Evolutionary conservation across 2,797 vertebrate genomes (phyloP).

Genomic region (Danio albolineatus): DNA sequence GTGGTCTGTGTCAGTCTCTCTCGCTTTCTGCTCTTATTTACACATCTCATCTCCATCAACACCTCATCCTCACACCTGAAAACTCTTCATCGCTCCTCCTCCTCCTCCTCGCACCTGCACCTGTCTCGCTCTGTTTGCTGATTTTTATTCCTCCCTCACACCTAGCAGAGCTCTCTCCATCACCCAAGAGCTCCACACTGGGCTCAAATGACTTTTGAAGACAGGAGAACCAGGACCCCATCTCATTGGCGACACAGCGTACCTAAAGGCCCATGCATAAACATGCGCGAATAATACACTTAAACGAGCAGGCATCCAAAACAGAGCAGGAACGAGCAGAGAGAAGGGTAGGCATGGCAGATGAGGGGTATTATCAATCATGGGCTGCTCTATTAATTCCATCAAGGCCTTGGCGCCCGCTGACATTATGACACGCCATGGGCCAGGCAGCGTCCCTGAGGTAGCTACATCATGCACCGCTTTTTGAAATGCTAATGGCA

Average conservation of each 20-base stretch:
- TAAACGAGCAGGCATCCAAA: conserved; percentile 51
- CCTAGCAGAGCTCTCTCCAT: conserved; percentile 12
- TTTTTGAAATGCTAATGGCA: conserved; percentile 87
- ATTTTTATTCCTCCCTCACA: conserved; percentile 36
- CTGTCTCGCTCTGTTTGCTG: conserved; percentile 19
- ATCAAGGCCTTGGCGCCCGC: conserved; percentile 75
- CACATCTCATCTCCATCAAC: conserved; percentile 49
- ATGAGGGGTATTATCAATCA: conserved; percentile 81
- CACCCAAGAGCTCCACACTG: conserved; percentile 28
- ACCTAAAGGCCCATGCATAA: conserved; percentile 60
- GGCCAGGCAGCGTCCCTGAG: conserved; percentile 74
- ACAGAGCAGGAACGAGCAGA: conserved; percentile 34
- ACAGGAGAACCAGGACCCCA: conserved; percentile 26
- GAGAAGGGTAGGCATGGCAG: conserved; percentile 51
- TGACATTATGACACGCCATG: conserved; percentile 83
- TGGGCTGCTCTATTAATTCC: conserved; percentile 81
- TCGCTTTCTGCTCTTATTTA: conserved; percentile 45
- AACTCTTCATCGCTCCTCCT: conserved; percentile 45
- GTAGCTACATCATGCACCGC: conserved; percentile 64
- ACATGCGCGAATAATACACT: conserved; percentile 53
- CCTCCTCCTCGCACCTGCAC: conserved; percentile 38
- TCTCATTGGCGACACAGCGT: neutral
- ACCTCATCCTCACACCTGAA: conserved; percentile 48
- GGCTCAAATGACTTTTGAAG: conserved; percentile 47
- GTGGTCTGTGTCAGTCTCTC: conserved; percentile 37